Evolutionary conservation across 1,140 invertebrate genomes (phyloP).

Genomic region (Trachelipus rathkii): DNA sequence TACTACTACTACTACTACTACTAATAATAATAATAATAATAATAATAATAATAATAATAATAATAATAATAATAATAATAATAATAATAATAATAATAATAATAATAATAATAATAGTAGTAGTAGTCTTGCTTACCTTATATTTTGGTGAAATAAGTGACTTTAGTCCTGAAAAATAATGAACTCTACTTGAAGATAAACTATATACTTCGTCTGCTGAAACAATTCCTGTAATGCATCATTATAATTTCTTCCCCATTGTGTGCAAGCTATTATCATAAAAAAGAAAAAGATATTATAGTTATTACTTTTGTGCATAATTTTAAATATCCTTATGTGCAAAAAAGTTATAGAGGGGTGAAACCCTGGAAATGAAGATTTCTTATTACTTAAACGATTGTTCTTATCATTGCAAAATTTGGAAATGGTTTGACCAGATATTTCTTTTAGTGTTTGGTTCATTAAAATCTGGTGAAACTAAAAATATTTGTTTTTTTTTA

Average conservation of each 20-base stretch:
- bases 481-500: too few species aligned
- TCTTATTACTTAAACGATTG: too few species aligned
- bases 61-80: background rate
- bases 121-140: background rate
- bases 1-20: slow-evolving; percentile 9
- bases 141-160: background rate
- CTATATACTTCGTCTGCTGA: background rate
- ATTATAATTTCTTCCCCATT: background rate
- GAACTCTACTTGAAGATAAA: background rate
- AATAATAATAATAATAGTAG: background rate
- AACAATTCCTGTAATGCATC: background rate
- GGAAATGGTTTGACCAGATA: too few species aligned
- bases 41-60: background rate
- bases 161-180: background rate
- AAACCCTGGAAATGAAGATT: too few species aligned
- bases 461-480: too few species aligned
- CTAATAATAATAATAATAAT: too few species aligned
- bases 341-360: too few species aligned
- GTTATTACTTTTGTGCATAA: too few species aligned
- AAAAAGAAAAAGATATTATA: too few species aligned
- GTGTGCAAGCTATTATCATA: background rate
- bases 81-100: background rate
- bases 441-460: too few species aligned
- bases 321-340: too few species aligned
- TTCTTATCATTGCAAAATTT: too few species aligned